phyloP scores from a whole-genome alignment of 1,140 invertebrate species.

The Centruroides sculpturatus region DNA sequence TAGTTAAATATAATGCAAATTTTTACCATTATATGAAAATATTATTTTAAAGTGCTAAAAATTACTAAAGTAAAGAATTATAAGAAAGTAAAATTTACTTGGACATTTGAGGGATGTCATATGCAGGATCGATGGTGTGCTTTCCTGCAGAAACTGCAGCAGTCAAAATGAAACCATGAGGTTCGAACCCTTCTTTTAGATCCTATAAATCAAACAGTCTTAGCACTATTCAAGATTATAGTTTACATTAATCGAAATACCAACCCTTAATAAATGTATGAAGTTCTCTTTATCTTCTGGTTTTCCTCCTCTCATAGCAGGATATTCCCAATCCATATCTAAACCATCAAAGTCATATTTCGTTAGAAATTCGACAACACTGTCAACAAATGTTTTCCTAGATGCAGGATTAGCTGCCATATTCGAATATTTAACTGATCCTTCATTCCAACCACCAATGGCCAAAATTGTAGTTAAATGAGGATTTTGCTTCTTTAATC shows the following conservation, averaged over 20 bases:
- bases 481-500: conserved; percentile 49
- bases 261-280: conserved; percentile 32
- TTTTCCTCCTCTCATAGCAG: conserved; percentile 31
- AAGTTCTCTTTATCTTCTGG: conserved; percentile 36
- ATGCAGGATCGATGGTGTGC: conserved; percentile 54
- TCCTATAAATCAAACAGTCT: conserved; percentile 25
- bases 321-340: conserved; percentile 44
- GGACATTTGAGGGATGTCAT: conserved; percentile 21
- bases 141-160: conserved; percentile 48
- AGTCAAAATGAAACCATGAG: conserved; percentile 39
- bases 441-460: conserved; percentile 68
- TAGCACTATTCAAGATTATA: conserved; percentile 4
- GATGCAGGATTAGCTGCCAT: conserved; percentile 43
- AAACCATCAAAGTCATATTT: conserved; percentile 44
- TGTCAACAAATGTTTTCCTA: conserved; percentile 53
- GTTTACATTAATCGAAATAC: conserved; percentile 26
- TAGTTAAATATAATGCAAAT: neutral
- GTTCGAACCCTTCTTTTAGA: conserved; percentile 38
- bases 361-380: conserved; percentile 45
- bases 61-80: too few species aligned
- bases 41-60: too few species aligned
- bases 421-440: conserved; percentile 46
- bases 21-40: too few species aligned
- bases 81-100: conserved; percentile 2
- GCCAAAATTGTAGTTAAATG: conserved; percentile 58